These are phyloP conservation scores for Pluvianellus socialis DNA, from an alignment of 2,113 vertebrate species.

Conservation along the genomic window DNA sequence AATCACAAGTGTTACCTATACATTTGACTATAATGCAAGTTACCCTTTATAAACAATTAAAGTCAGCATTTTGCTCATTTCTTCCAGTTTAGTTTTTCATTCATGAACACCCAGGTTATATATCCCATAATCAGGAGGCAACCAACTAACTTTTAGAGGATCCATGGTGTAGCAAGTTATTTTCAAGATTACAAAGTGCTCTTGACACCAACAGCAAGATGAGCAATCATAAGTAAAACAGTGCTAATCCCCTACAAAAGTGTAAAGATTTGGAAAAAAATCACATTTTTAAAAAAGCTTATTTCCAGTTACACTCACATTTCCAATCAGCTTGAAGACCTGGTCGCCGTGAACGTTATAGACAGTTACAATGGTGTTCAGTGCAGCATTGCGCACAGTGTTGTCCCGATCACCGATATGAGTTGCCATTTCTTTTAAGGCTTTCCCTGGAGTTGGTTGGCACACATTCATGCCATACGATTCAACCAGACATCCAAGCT, in stretches of 20 bases:
- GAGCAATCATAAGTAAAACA: neutral
- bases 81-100: neutral
- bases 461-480: slow-evolving; percentile 96
- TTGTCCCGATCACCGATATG: slow-evolving; percentile 97
- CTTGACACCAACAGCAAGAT: neutral
- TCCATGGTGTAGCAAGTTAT: neutral
- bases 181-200: neutral
- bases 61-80: neutral
- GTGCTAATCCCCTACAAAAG: neutral
- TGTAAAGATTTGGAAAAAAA: neutral
- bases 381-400: slow-evolving; percentile 92
- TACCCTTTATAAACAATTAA: neutral
- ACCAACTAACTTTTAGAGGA: neutral
- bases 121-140: neutral
- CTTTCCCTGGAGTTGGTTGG: slow-evolving; percentile 93
- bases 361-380: slow-evolving; percentile 94
- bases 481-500: slow-evolving; percentile 93
- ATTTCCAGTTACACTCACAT: slow-evolving; percentile 79
- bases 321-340: slow-evolving; percentile 97
- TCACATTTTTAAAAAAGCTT: too few species aligned
- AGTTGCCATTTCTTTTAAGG: slow-evolving; percentile 93
- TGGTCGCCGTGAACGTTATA: slow-evolving; percentile 96
- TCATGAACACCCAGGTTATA: neutral
- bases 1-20: neutral
- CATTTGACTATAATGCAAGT: neutral